Conservation (phyloP, 1,140 invertebrate genomes). For the Dendroctonus valens region DNA sequence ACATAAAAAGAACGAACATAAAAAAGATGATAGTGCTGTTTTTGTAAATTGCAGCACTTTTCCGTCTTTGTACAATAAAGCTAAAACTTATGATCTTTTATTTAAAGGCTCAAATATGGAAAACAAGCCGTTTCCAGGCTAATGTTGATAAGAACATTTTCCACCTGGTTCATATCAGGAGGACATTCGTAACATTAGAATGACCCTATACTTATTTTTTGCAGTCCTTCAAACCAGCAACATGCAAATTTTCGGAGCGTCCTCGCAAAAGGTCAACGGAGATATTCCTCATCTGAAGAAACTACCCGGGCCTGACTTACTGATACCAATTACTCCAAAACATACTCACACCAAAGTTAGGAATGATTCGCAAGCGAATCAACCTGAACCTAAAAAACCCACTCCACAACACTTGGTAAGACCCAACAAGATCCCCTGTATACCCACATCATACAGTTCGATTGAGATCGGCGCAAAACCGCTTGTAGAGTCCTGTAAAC, state of each 20-base stretch:
- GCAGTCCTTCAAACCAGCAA: conserved; percentile 27
- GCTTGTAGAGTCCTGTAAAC: conserved; percentile 25
- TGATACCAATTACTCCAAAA: conserved; percentile 6
- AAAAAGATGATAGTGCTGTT: conserved; percentile 2
- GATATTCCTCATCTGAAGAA: conserved; percentile 13
- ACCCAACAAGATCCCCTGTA: conserved; percentile 27
- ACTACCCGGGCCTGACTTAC: conserved; percentile 4
- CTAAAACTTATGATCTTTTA: background rate
- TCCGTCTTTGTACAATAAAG: background rate
- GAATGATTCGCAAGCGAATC: conserved; percentile 3
- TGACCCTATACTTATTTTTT: background rate
- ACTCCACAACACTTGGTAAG: conserved; percentile 44
- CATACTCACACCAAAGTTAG: conserved; percentile 2
- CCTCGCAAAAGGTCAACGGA: conserved; percentile 28
- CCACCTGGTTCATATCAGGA: background rate
- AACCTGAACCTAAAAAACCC: conserved; percentile 9
- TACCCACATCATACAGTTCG: conserved; percentile 27
- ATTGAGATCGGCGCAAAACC: conserved; percentile 28
- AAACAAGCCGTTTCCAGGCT: background rate
- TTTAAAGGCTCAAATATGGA: background rate
- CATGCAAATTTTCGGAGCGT: conserved; percentile 52
- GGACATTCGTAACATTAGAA: background rate
- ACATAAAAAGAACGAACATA: background rate
- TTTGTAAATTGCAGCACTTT: background rate
- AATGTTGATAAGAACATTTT: conserved; percentile 1